phyloP scores from a whole-genome alignment of 2,888 invertebrate genomes.

The Pelosia muscerda region DNA sequence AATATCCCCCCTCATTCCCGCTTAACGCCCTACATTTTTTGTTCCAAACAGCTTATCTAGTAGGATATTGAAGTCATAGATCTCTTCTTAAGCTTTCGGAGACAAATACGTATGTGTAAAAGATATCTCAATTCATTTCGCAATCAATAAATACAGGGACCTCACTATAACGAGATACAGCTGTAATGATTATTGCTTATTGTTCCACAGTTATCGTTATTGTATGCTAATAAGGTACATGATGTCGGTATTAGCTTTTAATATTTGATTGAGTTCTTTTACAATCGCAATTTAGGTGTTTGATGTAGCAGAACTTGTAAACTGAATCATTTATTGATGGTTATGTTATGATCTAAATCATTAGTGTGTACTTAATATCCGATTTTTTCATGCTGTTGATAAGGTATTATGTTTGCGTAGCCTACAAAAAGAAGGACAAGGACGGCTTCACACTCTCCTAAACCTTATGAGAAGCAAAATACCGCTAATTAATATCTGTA shows the following conservation, averaged over 20 bases:
- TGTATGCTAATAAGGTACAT: constrained; percentile 50
- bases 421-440: too few species aligned
- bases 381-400: too few species aligned
- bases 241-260: constrained; percentile 24
- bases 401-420: too few species aligned
- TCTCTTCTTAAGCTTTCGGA: not conserved
- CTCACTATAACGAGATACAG: constrained; percentile 6
- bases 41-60: too few species aligned
- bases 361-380: too few species aligned
- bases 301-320: constrained; percentile 23
- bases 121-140: constrained; percentile 12
- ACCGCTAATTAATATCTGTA: too few species aligned
- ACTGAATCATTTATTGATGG: not conserved
- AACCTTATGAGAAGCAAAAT: too few species aligned
- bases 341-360: not conserved
- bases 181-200: constrained; percentile 51
- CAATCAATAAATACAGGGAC: constrained; percentile 22
- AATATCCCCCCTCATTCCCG: too few species aligned
- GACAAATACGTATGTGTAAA: not conserved
- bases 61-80: too few species aligned
- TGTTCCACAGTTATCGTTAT: constrained; percentile 44
- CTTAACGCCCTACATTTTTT: too few species aligned
- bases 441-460: too few species aligned
- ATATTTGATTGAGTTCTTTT: constrained; percentile 44
- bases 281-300: constrained; percentile 22